These are phyloP conservation scores for Agelaius tricolor DNA, from an alignment of 2,113 vertebrate genomes.

Conservation along the genomic window DNA sequence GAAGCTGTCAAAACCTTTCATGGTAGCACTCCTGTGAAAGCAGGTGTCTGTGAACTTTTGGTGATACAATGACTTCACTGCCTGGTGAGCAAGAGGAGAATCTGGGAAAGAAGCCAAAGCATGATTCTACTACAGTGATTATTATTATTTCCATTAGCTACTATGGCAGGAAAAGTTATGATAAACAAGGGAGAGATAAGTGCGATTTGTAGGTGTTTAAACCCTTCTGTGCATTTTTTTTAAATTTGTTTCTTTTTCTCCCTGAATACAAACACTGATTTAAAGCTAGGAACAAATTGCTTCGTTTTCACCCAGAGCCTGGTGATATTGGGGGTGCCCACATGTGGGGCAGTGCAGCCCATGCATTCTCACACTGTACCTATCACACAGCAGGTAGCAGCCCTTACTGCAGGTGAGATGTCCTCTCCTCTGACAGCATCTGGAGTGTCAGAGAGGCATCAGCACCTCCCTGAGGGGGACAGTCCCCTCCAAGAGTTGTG, in stretches of 20 bases:
- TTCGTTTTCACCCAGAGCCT: background rate
- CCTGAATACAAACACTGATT: background rate
- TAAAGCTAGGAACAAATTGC: background rate
- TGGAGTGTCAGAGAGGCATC: background rate
- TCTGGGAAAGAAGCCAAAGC: constrained; percentile 21
- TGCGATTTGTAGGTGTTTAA: background rate
- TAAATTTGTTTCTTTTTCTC: background rate
- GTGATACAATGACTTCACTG: background rate
- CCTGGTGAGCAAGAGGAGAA: background rate
- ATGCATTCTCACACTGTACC: background rate
- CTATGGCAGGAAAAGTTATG: background rate
- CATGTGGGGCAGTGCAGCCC: rapidly evolving
- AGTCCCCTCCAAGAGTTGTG: background rate
- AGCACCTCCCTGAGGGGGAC: background rate
- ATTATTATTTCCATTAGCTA: constrained; percentile 31
- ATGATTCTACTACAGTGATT: background rate
- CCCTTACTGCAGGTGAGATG: background rate
- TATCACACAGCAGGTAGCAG: background rate
- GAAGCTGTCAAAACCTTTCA: background rate
- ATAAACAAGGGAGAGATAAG: constrained; percentile 15
- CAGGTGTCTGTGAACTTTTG: background rate
- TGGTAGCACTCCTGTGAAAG: background rate
- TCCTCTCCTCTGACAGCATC: background rate
- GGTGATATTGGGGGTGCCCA: rapidly evolving
- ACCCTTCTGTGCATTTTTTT: background rate